Percentiles rank a stretch among this genome's conserved stretches.
Evolutionary conservation across 2,797 vertebrate genomes (phyloP).

Genomic region (Rhynchonycteris naso): DNA sequence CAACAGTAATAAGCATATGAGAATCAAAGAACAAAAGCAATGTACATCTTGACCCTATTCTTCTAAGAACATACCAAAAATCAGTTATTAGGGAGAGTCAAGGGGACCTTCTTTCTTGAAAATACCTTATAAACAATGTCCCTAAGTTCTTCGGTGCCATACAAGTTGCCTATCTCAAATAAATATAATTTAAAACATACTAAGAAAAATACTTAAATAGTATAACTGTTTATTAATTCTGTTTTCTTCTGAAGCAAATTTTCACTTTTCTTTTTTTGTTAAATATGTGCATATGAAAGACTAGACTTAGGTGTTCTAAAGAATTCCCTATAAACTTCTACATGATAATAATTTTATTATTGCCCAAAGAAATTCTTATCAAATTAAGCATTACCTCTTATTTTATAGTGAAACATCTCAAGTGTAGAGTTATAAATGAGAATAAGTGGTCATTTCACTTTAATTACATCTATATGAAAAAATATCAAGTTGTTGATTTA

Average conservation of each 20-base stretch:
- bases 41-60: neutral
- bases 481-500: neutral
- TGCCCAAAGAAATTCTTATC: neutral
- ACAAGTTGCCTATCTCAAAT: neutral
- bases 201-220: neutral
- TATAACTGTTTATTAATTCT: neutral
- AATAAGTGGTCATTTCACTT: slow-evolving; percentile 14
- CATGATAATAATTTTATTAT: neutral
- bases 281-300: neutral
- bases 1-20: neutral
- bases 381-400: neutral
- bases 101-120: neutral
- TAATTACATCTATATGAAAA: neutral
- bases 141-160: neutral
- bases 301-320: neutral
- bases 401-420: neutral
- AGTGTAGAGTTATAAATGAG: neutral
- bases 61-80: neutral
- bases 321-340: neutral
- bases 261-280: neutral
- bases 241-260: slow-evolving; percentile 3
- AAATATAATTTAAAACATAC: neutral
- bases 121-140: neutral
- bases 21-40: slow-evolving; percentile 43
- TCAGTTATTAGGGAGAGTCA: neutral